Conservation (phyloP, 2,888 invertebrate species). For the Andrena camellia region DNA sequence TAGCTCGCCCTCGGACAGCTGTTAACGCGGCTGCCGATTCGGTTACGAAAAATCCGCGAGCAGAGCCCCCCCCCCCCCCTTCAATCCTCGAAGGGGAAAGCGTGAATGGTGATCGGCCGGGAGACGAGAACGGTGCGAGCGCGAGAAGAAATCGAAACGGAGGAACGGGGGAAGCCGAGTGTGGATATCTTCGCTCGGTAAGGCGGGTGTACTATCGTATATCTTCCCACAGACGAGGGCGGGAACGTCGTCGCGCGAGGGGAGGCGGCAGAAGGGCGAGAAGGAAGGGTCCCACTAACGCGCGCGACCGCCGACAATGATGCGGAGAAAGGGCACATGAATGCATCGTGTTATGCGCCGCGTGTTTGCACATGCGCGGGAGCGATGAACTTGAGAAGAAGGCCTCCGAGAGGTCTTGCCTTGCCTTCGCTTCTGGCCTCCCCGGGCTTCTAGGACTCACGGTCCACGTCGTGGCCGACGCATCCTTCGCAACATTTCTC, state of each 20-base stretch:
- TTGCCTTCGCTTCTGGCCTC: slow-evolving; percentile 44
- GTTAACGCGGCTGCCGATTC: slow-evolving; percentile 1
- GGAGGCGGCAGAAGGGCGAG: slow-evolving; percentile 55
- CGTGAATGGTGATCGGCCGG: neutral
- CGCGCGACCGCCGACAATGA: slow-evolving; percentile 76
- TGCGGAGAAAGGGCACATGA: slow-evolving; percentile 67
- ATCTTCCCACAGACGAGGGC: slow-evolving; percentile 60
- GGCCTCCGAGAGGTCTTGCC: slow-evolving; percentile 47
- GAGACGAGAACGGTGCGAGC: neutral
- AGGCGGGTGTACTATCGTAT: slow-evolving; percentile 57
- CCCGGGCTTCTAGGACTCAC: slow-evolving; percentile 34
- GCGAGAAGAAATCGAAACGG: slow-evolving; percentile 43
- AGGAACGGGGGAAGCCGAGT: slow-evolving; percentile 41
- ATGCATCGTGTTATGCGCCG: slow-evolving; percentile 72
- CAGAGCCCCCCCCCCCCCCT: no score
- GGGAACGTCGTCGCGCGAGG: slow-evolving; percentile 57
- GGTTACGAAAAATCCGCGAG: neutral
- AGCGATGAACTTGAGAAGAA: slow-evolving; percentile 81
- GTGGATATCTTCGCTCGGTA: slow-evolving; percentile 57
- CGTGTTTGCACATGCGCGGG: slow-evolving; percentile 81
- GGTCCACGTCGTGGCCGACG: neutral
- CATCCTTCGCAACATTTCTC: neutral
- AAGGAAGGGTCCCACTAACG: slow-evolving; percentile 71
- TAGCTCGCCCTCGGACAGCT: slow-evolving; percentile 32
- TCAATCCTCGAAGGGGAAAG: neutral